Percentiles rank a stretch among this genome's conserved stretches.
phyloP scores from a whole-genome alignment of 2,113 vertebrate species.

The Saccopteryx leptura region DNA sequence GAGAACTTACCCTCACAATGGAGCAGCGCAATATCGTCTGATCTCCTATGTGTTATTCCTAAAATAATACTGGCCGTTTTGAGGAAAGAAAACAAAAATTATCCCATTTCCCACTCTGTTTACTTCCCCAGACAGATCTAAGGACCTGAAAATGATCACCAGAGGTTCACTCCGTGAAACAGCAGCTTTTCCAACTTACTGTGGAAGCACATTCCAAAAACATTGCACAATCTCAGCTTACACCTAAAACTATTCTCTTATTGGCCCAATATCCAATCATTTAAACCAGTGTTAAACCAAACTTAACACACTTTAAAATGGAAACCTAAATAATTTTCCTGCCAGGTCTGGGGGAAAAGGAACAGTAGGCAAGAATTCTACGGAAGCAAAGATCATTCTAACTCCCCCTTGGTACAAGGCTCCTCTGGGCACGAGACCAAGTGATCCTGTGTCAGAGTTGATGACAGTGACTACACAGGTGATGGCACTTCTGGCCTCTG shows the following conservation, averaged over 20 bases:
- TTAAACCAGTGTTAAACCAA: constrained; percentile 27
- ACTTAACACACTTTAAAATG: constrained; percentile 21
- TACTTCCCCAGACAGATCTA: not conserved
- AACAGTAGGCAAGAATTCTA: not conserved
- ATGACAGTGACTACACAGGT: not conserved
- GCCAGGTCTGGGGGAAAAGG: not conserved
- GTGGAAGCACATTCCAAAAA: constrained; percentile 14
- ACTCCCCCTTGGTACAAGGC: not conserved
- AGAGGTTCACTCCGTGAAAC: constrained; percentile 25
- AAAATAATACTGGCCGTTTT: not conserved
- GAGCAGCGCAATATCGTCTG: not conserved
- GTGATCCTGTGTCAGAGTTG: not conserved
- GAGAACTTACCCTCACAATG: not conserved
- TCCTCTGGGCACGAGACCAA: not conserved
- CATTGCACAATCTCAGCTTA: constrained; percentile 31
- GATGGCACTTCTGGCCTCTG: not conserved
- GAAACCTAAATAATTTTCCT: constrained; percentile 26
- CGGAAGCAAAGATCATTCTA: not conserved
- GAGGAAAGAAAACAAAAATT: constrained; percentile 34
- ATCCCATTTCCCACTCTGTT: not conserved
- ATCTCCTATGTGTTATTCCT: not conserved
- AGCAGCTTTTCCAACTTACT: not conserved
- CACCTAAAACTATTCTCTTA: constrained; percentile 23
- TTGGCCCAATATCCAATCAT: not conserved
- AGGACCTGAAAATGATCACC: constrained; percentile 5